Base-by-base conservation (phyloP, 2,888 invertebrate species). In the Carcina quercana region DNA sequence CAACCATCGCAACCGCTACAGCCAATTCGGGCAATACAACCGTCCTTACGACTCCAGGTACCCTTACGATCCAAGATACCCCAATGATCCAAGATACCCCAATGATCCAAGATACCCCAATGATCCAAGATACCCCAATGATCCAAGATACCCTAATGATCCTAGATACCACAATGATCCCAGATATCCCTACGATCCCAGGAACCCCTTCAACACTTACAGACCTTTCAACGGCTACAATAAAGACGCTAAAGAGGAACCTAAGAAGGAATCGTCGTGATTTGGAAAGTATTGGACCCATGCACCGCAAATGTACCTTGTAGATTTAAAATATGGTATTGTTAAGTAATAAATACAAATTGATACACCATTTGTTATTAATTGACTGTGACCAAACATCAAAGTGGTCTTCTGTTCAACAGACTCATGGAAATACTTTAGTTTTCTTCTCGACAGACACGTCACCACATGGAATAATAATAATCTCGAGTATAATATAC, bases 1-100 rank as follows among this genome's bases (percentile, higher is more conserved):
- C 40, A 70, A 69, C 38, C 59, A n/a, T n/a, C 11, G 5, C 24
- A 24, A 12, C 11, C 20, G 20, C 20, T 17, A 7, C 57, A 5
- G 67, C 67, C 37, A 60, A 69, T 29, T 58, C 59, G 10, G 58
- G 48, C 21, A 47, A 43, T 10, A 43, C 46, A 13, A 38, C 38
- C 13, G 46, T 48, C 15, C 42, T 31, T 39, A 42, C 15, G 40
- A 51, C 24, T 33, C 45, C 4, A 26, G 32, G 12, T 32, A 30
- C 25, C 50, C 40, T 12, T 54, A 62, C 26, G 50, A 65, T 24
- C 29, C 45, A 2, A 28, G 31, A 6, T 29, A 27, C 15, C 37
- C 35, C 1, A 24, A 21, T 19, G 34, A 40, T 17, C 24, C 33
- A 6, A 30, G 28, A 8, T 26, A 25, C 6, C 36, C 29, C 1